Evolutionary conservation across 2,888 invertebrate genomes (phyloP).

Genomic region (Conomelus anceps): DNA sequence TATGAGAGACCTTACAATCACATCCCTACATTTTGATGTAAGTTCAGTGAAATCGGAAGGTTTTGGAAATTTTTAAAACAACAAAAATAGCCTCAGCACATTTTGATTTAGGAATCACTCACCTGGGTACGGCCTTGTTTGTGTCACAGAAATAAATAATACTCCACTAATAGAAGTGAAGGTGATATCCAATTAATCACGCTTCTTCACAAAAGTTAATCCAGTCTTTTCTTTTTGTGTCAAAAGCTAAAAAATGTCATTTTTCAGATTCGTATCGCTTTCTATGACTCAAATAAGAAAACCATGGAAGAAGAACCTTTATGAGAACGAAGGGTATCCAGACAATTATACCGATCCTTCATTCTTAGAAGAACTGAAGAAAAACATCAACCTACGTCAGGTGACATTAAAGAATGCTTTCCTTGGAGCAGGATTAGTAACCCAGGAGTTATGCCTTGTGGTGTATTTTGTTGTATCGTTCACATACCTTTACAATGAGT

Average conservation of each 20-base stretch:
- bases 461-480: constrained; percentile 65
- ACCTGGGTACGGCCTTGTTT: no score
- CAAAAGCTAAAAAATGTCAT: background rate
- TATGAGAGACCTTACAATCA: no score
- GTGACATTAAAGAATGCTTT: constrained; percentile 64
- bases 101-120: no score
- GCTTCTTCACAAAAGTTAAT: no score
- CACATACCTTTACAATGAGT: constrained; percentile 63
- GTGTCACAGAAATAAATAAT: no score
- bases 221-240: no score
- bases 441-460: constrained; percentile 72
- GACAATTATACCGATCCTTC: constrained; percentile 88
- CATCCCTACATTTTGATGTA: no score
- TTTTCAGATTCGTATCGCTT: background rate
- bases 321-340: constrained; percentile 76
- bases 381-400: constrained; percentile 72
- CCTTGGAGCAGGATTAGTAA: constrained; percentile 67
- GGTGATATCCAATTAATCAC: no score
- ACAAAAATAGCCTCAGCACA: no score
- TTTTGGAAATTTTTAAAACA: no score
- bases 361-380: constrained; percentile 77
- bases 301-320: constrained; percentile 82
- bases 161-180: no score
- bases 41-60: no score
- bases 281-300: constrained; percentile 38